Evolutionary conservation across 2,113 vertebrate genomes (phyloP).

Genomic region (Anhinga anhinga): DNA sequence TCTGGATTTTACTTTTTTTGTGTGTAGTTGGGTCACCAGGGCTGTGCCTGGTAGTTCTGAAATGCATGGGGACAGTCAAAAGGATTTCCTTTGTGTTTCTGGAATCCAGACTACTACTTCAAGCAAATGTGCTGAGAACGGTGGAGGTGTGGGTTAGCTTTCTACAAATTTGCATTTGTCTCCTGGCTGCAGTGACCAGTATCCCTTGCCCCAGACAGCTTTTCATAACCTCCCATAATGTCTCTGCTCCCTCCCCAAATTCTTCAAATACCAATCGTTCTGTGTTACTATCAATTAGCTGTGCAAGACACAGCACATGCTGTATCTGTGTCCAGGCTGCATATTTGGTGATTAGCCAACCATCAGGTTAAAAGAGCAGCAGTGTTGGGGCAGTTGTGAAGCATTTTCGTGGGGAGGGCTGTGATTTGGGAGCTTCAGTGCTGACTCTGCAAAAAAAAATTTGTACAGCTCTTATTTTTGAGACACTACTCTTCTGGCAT

Average conservation of each 20-base stretch:
- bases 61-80: not conserved
- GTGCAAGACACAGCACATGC: not conserved
- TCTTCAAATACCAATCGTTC: not conserved
- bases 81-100: not conserved
- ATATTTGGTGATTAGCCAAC: not conserved
- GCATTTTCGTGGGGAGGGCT: not conserved
- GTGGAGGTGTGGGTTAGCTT: not conserved
- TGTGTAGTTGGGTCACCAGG: not conserved
- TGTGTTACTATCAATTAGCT: slow-evolving; percentile 21
- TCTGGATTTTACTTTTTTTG: not conserved
- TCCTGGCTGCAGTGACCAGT: not conserved
- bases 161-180: not conserved
- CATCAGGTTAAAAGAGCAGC: not conserved
- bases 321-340: not conserved
- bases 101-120: not conserved
- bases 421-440: not conserved
- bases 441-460: not conserved
- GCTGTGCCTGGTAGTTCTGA: not conserved
- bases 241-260: slow-evolving; percentile 1
- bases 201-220: not conserved
- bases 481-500: not conserved
- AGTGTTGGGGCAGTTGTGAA: not conserved
- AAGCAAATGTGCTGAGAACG: rapidly evolving
- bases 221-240: not conserved
- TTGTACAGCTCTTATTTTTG: not conserved